Base-by-base conservation (phyloP, 2,888 invertebrate genomes). In the Oligia strigilis region DNA sequence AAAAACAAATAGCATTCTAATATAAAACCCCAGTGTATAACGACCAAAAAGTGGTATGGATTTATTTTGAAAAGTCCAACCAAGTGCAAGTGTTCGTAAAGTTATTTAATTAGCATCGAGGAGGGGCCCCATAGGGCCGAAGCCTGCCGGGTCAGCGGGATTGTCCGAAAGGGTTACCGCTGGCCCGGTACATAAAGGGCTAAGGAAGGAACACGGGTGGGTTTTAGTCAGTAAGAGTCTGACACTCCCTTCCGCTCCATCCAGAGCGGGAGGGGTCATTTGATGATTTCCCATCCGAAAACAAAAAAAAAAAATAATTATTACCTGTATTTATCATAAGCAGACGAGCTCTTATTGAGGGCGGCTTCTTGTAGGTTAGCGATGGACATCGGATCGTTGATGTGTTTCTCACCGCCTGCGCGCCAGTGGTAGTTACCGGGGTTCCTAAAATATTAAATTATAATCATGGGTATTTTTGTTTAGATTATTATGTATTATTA, bases 391-490 rank as follows among this genome's bases (percentile, higher is more conserved):
- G 99, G 99, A 93, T 99, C 99, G 94, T 99, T 99, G 92, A 99
- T 98, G 95, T 99, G 99, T 89, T 99, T 99, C 97, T 99, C 99
- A 4, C 99, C 99, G 29, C 99, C 99, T 85, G 98, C 98, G 90
- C 99, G 98, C 99, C 99, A 99, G 95, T 99, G 99, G 95, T 99
- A 99, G 91, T 98, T 98, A 13, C 99, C 99, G 19, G 99, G 99
- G 94, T 99, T 99, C 80, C 99, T 98, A 78, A 97, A 62, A 98
- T 0, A 60, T 58, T 1, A 69, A 9, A 23, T 58, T 66, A 13
- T 62, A 17, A 40, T 62, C 13, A 11, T 55, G 0, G 64, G n/a
- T 11, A 4, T 72, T 64, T 13, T 52, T 64, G 43, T n/a, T 43
- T 23, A 5, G 36, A n/a, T 72, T 40, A 36, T 17, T 62, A 4